Base-by-base conservation (phyloP, 37 sponge, comb jelly and placozoan species). In the Sycon ciliatum region DNA sequence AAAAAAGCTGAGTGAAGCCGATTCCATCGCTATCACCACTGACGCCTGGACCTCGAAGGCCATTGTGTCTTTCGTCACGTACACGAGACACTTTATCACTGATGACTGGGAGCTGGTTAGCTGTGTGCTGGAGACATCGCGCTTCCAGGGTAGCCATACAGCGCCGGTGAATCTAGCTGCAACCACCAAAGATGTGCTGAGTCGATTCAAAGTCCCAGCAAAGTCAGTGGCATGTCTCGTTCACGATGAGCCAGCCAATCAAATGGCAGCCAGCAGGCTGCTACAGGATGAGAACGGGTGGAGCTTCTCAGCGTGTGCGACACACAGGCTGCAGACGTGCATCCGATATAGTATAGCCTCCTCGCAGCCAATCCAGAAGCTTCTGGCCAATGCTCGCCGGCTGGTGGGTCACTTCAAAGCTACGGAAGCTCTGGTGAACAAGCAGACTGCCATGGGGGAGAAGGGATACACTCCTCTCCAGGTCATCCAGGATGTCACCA, bases 241-340 rank as follows among this genome's bases (percentile, higher is more conserved):
- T 30, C 58, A 57, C 28, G 58, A 57, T 57, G 58, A 57, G 58
- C 29, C 58, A 57, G 58, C 58, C 28, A 57, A 57, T 30, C 24
- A 29, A 30, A 30, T 57, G 24, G 58, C 58, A 29, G 4, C 7
- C 24, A 30, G 58, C 24, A 9, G 58, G 28, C 58, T 29, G 7
- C 58, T 57, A 30, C 58, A 57, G 24, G 58, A 57, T 57, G 58
- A 57, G 4, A 27, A 29, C 28, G 9, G 9, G 7, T 57, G 7
- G 24, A 30, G 28, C 24, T 29, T 27, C 28, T 3, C 28, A 57
- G 58, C 9, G 3, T 57, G 58, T 57, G 58, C 58, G 28, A 30
- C 58, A 9, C 58, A 57, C 28, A 57, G 24, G 58, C 58, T 57
- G 24, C 58, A 57, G 9, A 57, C 58, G 24, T 57, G 58, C 28